Evolutionary conservation across 64 coral and sea anemone genomes (phyloP), one percentile per base, ranked within the genome.

Genomic region (Stichodactyla mertensii): DNA sequence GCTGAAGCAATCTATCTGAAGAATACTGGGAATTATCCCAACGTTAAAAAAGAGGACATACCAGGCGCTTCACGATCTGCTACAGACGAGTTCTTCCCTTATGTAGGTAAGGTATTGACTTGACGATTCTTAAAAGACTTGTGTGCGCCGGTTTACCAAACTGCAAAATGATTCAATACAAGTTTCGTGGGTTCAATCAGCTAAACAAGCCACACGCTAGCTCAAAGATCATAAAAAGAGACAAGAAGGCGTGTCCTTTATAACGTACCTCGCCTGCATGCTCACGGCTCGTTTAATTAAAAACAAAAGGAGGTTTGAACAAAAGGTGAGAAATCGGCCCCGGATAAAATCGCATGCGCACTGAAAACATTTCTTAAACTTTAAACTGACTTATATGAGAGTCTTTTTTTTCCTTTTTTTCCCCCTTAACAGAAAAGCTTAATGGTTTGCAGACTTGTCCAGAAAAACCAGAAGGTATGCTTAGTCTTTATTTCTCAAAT

Each of bases 31-130:
- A 85, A n/a, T 56, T 85, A 85, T 55, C 83, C 83, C 20, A 52
- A 64, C 1, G 83, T 85, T 3, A 85, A 85, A 24, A 64, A 27
- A 64, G 83, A 61, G 11, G 83, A 85, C 13, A 85, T 85, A 20
- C 9, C 14, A 52, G 51, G 54, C 1, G 53, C 53, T 20, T 53
- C 78, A 9, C 52, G 0, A 12, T 5, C 36, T 12, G 51, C 20
- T 15, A 28, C 26, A 16, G 13, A 53, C 7, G 13, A 81, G 78
- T 53, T 81, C 15, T 52, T 10, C 16, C 51, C 36, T 10, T 81
- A 81, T 81, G 69, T 74, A 12, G 69, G 69, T 74, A 74, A 27
- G 69, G 22, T 1, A 26, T 10, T 24, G 20, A 26, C 0, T 8
- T 23, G 6, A 23, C 0, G 20, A 71, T 2, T 71, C 66, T 8